Base-by-base conservation (phyloP, 2,888 invertebrate species). In the Cremastinae sp. region DNA sequence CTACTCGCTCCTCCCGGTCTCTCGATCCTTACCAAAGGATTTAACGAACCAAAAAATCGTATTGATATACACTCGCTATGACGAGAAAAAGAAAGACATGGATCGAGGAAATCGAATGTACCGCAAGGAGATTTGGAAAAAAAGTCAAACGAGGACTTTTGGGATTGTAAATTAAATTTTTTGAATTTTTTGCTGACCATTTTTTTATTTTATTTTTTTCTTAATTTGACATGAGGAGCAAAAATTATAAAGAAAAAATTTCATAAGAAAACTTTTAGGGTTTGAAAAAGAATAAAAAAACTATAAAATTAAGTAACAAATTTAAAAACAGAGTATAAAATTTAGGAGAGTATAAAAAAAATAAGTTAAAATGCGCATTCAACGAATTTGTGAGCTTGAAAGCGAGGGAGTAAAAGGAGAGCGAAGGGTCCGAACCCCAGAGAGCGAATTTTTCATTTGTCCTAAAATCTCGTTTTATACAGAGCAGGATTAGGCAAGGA, bases 11-110 rank as follows among this genome's bases (percentile, higher is more conserved):
- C 28, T 28, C 28, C 28, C 28, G 5, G 53, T 14, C 10, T 43
- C 79, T 79, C 82, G 77, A 28, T 51, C 68, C 80, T 77, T 59
- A 80, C 80, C 80, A 83, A 87, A 85, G 79, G 82, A 74, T 81
- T 83, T 86, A 87, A 87, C 87, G 84, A 87, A 85, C 84, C 85
- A 83, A 84, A 86, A 85, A 87, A 85, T 86, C 83, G 82, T 75
- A 75, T 84, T 84, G 55, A 74, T 77, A 73, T 59, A 55, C 65
- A 16, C 47, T 56, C 2, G 28, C 28, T 3, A 2, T 12, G 18
- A 10, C 22, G 35, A 18, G 43, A 55, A 66, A 45, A 53, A 66
- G 18, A 16, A 4, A 45, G 45, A 7, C 22, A 43, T 16, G 16
- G 41, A n/a, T 1, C 14, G 28, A 14, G 2, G 16, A 41, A 12